These are phyloP conservation scores for Bergia puertoricense DNA, from an alignment of 92 coral and sea anemone species.

Conservation along the genomic window DNA sequence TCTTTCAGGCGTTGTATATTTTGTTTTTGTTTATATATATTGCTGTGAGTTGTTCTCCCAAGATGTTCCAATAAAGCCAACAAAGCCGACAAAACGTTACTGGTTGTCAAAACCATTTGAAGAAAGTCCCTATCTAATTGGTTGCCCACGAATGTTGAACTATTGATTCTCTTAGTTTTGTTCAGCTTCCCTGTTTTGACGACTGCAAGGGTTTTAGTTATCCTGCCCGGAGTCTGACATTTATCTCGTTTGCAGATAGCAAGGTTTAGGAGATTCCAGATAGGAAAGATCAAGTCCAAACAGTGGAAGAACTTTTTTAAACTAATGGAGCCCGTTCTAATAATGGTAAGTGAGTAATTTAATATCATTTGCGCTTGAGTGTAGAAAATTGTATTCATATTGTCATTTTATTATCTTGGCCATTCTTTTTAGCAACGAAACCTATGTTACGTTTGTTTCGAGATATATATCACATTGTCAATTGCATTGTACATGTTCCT, in stretches of 20 bases:
- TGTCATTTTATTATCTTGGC: neutral
- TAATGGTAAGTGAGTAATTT: slow-evolving; percentile 67
- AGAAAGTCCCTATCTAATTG: too few species aligned
- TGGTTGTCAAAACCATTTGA: too few species aligned
- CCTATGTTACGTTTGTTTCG: neutral
- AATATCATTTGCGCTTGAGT: too few species aligned
- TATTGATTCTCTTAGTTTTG: neutral
- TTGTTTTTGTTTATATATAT: too few species aligned
- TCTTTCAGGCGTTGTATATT: too few species aligned
- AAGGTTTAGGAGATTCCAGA: slow-evolving; percentile 83
- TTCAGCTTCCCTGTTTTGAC: neutral
- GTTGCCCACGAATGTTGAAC: too few species aligned
- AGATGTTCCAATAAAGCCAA: too few species aligned
- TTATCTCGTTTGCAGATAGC: slow-evolving; percentile 70
- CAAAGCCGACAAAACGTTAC: too few species aligned
- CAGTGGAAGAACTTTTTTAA: slow-evolving; percentile 85
- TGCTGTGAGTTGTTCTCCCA: too few species aligned
- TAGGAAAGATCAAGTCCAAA: slow-evolving; percentile 82
- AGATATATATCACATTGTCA: too few species aligned
- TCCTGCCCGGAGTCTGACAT: neutral
- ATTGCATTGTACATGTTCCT: neutral
- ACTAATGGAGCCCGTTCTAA: slow-evolving; percentile 79
- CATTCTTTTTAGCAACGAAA: too few species aligned
- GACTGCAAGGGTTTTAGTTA: neutral
- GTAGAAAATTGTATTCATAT: too few species aligned